These are phyloP conservation scores for Hestina assimilis DNA, from an alignment of 1,140 invertebrate genomes.

Conservation along the genomic window DNA sequence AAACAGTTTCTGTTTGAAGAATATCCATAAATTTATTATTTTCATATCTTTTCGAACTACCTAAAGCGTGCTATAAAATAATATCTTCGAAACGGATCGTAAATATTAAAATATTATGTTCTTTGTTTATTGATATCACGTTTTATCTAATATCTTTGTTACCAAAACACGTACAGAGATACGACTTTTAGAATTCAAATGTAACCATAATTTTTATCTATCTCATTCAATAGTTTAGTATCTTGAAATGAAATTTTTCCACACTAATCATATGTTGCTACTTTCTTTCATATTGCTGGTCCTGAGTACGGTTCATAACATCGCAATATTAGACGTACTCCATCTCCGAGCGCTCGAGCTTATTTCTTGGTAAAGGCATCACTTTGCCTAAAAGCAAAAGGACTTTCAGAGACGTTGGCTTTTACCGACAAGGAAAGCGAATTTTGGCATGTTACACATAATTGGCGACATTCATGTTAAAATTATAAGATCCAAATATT, in stretches of 20 bases:
- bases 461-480: background rate
- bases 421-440: constrained; percentile 29
- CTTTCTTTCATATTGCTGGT: background rate
- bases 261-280: background rate
- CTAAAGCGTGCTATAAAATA: constrained; percentile 9
- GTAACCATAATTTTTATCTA: too few relatives aligned
- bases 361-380: constrained; percentile 50
- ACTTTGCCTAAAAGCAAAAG: constrained; percentile 42
- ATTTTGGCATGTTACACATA: constrained; percentile 23
- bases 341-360: constrained; percentile 37
- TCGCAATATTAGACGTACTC: constrained; percentile 32
- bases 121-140: background rate
- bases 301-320: background rate
- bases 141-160: too few relatives aligned
- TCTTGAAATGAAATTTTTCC: background rate
- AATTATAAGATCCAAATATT: background rate
- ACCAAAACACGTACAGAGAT: too few relatives aligned
- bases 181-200: too few relatives aligned
- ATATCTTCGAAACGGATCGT: background rate
- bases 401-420: constrained; percentile 33
- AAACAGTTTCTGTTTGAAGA: constrained; percentile 8
- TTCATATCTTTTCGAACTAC: constrained; percentile 9
- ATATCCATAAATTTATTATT: constrained; percentile 15
- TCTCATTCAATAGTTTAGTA: too few relatives aligned
- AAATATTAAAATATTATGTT: background rate